A percentile compares a stretch with the other conserved stretches of the same genome.
phyloP scores from a whole-genome alignment of 2,888 invertebrate genomes.

The Scaptomyza caliginosa region DNA sequence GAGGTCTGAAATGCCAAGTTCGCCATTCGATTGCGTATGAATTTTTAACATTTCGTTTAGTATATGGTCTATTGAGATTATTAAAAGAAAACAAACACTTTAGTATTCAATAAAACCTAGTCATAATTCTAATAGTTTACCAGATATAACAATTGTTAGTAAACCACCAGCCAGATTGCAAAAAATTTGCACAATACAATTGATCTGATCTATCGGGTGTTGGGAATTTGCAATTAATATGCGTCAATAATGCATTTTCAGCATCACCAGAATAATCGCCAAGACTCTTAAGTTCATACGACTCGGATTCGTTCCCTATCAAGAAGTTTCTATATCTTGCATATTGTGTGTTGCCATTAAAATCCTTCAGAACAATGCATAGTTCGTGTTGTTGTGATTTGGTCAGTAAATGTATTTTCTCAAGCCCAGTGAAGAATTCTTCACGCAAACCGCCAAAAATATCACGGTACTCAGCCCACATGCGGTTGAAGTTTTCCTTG shows the following conservation, averaged over 20 bases:
- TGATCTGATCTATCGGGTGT: constrained; percentile 86
- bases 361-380: constrained; percentile 87
- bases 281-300: constrained; percentile 87
- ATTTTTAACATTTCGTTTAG: no score
- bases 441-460: constrained; percentile 89
- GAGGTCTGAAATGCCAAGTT: no score
- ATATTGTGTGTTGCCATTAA: constrained; percentile 85
- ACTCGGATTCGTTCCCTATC: constrained; percentile 87
- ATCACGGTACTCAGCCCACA: constrained; percentile 87
- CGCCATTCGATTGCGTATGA: no score
- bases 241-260: constrained; percentile 87
- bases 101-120: no score
- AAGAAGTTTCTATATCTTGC: constrained; percentile 88
- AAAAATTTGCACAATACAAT: constrained; percentile 87
- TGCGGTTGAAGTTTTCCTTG: constrained; percentile 87
- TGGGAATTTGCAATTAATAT: constrained; percentile 88
- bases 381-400: constrained; percentile 84
- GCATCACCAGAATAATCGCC: constrained; percentile 88
- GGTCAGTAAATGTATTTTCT: constrained; percentile 86
- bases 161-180: constrained; percentile 87
- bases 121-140: no score
- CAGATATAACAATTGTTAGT: no score
- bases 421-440: constrained; percentile 89
- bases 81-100: no score
- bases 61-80: no score